A percentile compares a stretch with the other conserved stretches of the same genome.
Evolutionary conservation across 2,797 vertebrate species (phyloP).

Genomic region (Calcarius lapponicus): DNA sequence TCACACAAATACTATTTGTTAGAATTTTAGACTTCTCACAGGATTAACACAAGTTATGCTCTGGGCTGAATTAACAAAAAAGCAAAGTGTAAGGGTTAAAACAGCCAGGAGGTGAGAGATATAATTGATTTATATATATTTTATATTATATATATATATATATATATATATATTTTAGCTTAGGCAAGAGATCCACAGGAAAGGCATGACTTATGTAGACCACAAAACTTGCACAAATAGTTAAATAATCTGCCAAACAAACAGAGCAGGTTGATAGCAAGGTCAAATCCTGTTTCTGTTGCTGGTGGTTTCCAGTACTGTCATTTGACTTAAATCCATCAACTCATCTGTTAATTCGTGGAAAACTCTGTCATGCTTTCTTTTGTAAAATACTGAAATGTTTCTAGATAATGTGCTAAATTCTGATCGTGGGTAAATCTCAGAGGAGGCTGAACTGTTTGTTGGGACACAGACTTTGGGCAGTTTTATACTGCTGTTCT

Average conservation of each 20-base stretch:
- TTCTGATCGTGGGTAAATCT: background rate
- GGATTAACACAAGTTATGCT: background rate
- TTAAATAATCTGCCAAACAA: background rate
- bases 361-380: background rate
- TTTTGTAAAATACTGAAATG: background rate
- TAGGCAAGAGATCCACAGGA: background rate
- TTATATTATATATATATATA: too few relatives aligned
- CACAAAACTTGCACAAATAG: background rate
- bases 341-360: background rate
- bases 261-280: background rate
- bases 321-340: background rate
- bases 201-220: background rate
- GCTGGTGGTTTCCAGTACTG: background rate
- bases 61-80: background rate
- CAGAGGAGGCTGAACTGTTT: background rate
- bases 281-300: background rate
- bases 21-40: background rate
- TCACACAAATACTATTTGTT: background rate
- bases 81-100: background rate
- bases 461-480: background rate
- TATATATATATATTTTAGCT: background rate
- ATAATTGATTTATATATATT: fast-evolving
- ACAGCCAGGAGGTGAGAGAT: background rate
- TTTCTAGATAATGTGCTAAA: background rate
- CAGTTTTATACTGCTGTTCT: background rate